Conservation (phyloP, 2,888 invertebrate genomes). For the Diachrysia chrysitis region DNA sequence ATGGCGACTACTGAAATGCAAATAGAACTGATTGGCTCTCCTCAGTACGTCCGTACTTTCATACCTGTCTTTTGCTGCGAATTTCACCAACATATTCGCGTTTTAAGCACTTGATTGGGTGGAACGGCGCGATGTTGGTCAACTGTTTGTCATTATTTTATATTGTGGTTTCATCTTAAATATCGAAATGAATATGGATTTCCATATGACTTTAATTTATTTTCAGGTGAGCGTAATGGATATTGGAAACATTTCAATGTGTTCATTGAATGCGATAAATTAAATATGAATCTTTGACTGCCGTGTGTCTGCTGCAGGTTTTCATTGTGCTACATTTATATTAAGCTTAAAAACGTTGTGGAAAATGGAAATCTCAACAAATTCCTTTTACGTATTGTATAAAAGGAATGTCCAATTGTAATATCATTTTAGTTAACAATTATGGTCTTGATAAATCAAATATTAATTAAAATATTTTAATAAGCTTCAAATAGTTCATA, state of each 20-base stretch:
- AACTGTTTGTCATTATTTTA: slow-evolving; percentile 49
- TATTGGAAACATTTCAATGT: slow-evolving; percentile 31
- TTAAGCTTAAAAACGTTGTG: neutral
- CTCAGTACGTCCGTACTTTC: slow-evolving; percentile 56
- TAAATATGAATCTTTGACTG: slow-evolving; percentile 6
- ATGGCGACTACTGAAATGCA: slow-evolving; percentile 76
- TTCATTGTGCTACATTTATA: neutral
- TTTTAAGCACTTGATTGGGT: slow-evolving; percentile 51
- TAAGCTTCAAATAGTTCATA: no score
- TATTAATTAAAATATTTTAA: no score
- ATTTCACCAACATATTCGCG: slow-evolving; percentile 48
- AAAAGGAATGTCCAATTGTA: no score
- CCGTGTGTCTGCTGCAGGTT: neutral
- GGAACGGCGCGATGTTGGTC: slow-evolving; percentile 40
- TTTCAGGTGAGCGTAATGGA: slow-evolving; percentile 27
- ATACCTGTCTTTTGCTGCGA: slow-evolving; percentile 55
- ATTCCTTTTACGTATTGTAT: neutral
- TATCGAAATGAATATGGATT: slow-evolving; percentile 40
- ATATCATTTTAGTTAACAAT: no score
- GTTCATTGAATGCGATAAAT: slow-evolving; percentile 25
- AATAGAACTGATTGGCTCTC: slow-evolving; percentile 78
- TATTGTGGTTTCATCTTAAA: slow-evolving; percentile 46
- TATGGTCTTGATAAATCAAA: no score
- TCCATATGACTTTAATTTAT: slow-evolving; percentile 41
- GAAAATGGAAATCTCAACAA: neutral